phyloP scores from a whole-genome alignment of 2,113 vertebrate species.

The Rhinichthys klamathensis region DNA sequence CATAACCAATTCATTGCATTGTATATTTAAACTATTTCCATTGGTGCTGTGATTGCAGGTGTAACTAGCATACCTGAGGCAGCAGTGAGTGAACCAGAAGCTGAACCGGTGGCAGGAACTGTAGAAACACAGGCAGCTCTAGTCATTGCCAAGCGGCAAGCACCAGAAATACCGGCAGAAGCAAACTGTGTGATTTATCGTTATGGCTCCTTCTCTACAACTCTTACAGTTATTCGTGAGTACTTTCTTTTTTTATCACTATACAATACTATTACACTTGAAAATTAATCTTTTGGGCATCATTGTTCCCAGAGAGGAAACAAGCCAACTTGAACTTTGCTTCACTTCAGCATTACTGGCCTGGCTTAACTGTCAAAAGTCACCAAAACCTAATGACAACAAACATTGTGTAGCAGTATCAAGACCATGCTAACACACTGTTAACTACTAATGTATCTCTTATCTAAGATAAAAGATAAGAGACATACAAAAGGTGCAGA shows the following conservation, averaged over 20 bases:
- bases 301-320: too few species aligned
- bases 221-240: conserved; percentile 87
- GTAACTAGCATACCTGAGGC: conserved; percentile 13
- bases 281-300: too few species aligned
- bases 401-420: too few species aligned
- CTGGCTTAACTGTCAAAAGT: too few species aligned
- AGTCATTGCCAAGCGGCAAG: conserved; percentile 85
- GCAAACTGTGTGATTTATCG: conserved; percentile 84
- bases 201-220: conserved; percentile 86
- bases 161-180: conserved; percentile 66
- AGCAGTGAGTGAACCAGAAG: conserved; percentile 47
- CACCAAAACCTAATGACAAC: too few species aligned
- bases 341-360: too few species aligned
- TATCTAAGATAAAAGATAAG: too few species aligned
- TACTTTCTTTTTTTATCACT: conserved; percentile 30
- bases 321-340: too few species aligned
- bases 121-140: conserved; percentile 68
- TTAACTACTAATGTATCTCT: too few species aligned
- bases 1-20: background rate
- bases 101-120: conserved; percentile 52
- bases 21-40: background rate
- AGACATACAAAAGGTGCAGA: too few species aligned
- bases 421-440: too few species aligned
- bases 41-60: conserved; percentile 26
- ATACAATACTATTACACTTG: too few species aligned